Percentiles rank a stretch among this genome's conserved stretches.
Evolutionary conservation across 2,797 vertebrate genomes (phyloP).

Genomic region (Oreortyx pictus): DNA sequence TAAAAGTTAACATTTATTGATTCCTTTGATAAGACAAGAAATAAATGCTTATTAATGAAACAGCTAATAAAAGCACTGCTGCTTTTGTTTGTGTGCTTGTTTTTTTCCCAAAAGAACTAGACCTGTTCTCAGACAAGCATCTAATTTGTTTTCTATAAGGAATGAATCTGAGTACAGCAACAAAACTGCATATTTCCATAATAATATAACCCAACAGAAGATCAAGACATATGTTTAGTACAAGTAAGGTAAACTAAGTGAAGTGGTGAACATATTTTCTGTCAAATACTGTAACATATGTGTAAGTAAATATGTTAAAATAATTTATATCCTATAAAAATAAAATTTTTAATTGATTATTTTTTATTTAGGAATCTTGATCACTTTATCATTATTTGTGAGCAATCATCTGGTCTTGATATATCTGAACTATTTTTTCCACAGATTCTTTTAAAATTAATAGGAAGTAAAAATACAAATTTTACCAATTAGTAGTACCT

Average conservation of each 20-base stretch:
- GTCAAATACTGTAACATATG: fast-evolving
- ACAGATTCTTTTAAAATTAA: not conserved
- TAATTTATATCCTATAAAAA: not conserved
- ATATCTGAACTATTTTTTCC: not conserved
- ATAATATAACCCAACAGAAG: not conserved
- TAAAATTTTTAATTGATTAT: not conserved
- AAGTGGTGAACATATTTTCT: fast-evolving
- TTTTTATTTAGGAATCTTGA: not conserved
- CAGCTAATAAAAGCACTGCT: not conserved
- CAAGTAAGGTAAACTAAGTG: not conserved
- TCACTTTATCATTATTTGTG: not conserved
- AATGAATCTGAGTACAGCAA: not conserved
- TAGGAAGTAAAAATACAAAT: not conserved
- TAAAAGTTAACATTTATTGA: not conserved
- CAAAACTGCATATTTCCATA: not conserved
- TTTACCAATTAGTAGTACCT: not conserved
- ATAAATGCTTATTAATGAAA: not conserved
- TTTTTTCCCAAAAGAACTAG: not conserved
- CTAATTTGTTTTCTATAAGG: not conserved
- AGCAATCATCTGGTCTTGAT: fast-evolving
- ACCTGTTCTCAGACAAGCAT: not conserved
- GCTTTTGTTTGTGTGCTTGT: not conserved
- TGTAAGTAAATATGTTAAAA: not conserved
- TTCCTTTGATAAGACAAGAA: not conserved
- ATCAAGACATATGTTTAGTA: not conserved